These are phyloP conservation scores for Apis dorsata DNA, from an alignment of 1,140 invertebrate species.

Conservation along the genomic window DNA sequence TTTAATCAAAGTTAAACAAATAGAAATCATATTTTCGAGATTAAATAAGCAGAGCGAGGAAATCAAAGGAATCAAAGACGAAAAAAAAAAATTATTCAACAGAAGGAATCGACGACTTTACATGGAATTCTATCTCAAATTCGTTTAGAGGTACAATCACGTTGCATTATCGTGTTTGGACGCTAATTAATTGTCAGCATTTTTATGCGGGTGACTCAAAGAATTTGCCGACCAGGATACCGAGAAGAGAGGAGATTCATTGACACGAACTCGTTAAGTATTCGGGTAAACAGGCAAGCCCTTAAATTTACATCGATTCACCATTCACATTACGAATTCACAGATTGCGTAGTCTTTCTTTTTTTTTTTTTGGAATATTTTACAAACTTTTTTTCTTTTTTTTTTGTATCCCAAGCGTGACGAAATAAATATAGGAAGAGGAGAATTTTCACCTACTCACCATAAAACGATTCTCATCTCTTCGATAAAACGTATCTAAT, in stretches of 20 bases:
- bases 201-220: conserved; percentile 42
- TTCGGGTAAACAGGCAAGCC: conserved; percentile 25
- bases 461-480: no score
- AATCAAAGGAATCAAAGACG: background rate
- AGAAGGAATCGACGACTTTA: background rate
- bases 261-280: conserved; percentile 49
- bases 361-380: background rate
- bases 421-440: background rate
- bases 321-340: background rate
- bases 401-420: background rate
- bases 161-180: conserved; percentile 18
- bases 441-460: background rate
- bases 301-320: no score
- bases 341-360: background rate
- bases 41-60: background rate
- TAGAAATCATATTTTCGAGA: background rate
- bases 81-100: background rate
- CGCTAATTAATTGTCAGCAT: conserved; percentile 56
- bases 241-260: conserved; percentile 43
- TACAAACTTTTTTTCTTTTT: no score
- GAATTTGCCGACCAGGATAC: background rate
- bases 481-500: background rate
- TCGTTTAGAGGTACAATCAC: conserved; percentile 14
- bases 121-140: background rate
- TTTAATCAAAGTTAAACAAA: no score